These are phyloP conservation scores for Phenacoccus solenopsis DNA, from an alignment of 1,140 invertebrate genomes.

Conservation along the genomic window DNA sequence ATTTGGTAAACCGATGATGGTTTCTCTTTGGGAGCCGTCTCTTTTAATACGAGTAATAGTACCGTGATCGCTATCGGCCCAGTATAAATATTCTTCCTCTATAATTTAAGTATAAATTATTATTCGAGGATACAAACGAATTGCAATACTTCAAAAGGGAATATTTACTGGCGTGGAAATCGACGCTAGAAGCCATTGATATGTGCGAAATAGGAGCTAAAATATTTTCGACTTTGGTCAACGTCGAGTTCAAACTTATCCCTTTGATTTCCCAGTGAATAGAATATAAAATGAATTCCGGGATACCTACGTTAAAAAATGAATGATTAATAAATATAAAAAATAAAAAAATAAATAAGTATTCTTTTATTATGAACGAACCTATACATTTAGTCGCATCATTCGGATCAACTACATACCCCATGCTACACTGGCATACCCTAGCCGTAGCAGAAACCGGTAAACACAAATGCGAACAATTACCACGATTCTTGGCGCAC, in stretches of 20 bases:
- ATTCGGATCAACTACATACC: conserved; percentile 45
- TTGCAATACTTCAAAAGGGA: background rate
- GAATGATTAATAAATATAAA: conserved; percentile 11
- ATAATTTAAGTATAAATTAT: background rate
- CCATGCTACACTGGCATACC: conserved; percentile 61
- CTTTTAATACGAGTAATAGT: conserved; percentile 58
- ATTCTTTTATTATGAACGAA: conserved; percentile 10
- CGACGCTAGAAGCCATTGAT: conserved; percentile 57
- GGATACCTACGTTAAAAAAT: conserved; percentile 31
- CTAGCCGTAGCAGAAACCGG: conserved; percentile 41
- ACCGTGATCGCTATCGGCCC: conserved; percentile 64
- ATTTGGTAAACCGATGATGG: conserved; percentile 39
- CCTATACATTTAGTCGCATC: conserved; percentile 39
- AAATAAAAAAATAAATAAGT: conserved; percentile 11
- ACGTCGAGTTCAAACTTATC: conserved; percentile 39
- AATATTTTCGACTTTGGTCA: conserved; percentile 36
- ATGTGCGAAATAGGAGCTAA: conserved; percentile 66
- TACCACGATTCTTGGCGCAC: conserved; percentile 42
- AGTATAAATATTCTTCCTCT: conserved; percentile 51
- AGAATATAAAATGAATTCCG: conserved; percentile 64
- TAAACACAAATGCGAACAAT: conserved; percentile 67
- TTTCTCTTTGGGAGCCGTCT: conserved; percentile 55
- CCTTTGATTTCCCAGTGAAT: conserved; percentile 53
- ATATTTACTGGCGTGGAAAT: conserved; percentile 51
- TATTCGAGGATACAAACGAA: background rate